Evolutionary conservation across 1,140 invertebrate species (phyloP), one percentile per base, ranked within the genome.

Genomic region (Papilio glaucus): DNA sequence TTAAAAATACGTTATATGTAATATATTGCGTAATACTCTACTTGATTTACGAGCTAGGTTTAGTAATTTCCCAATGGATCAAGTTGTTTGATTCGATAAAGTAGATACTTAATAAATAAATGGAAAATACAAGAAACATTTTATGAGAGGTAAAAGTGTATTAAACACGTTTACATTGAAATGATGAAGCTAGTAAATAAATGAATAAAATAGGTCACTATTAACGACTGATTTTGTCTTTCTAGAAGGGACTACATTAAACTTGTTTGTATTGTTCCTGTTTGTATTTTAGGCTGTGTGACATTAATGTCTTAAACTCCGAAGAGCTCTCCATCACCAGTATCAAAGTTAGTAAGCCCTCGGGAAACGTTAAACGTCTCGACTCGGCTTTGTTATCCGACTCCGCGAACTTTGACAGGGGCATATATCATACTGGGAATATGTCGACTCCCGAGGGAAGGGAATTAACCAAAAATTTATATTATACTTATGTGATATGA

Each of bases 361-460:
- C 9, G 49, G 49, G 49, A 57, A 57, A 9, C 49, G 21, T 57
- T 57, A 57, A 57, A 18, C 49, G 49, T 26, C 49, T 57, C 49
- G 49, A 24, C 24, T 24, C 49, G 18, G 21, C 49, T 57, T 57
- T 49, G 45, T 49, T 57, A 57, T 57, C 49, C 49, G 21, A 24
- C 29, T 2, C 29, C 29, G 49, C 49, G 21, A 57, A 57, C 9
- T 57, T 57, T 57, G 49, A 6, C 29, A 3, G 21, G 24, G 21
- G 24, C 21, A 57, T 57, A 57, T 24, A 57, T 57, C 49, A 57
- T 26, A 24, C 49, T 13, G 49, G 29, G 29, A 33, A 33, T 6
- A 33, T 24, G 21, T 26, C 21, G 10, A 13, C 12, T 4, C 49
- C 8, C 45, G 21, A 57, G 49, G 21, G 49, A 57, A 24, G 49